Conservation (phyloP, 53 echinoderm and acorn worm genomes). For the Antedon mediterranea region DNA sequence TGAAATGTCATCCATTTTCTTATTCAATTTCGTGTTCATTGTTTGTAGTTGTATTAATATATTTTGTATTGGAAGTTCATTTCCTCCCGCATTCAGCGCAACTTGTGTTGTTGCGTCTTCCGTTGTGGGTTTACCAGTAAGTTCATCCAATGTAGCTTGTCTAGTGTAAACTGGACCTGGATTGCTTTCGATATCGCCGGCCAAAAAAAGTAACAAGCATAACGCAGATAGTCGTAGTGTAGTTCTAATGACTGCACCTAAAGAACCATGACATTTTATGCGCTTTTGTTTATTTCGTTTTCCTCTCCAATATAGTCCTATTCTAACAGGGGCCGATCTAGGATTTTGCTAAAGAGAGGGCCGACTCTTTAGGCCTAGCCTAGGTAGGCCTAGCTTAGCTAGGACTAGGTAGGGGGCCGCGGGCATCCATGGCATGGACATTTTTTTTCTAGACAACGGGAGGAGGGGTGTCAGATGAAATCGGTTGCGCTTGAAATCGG, state of each 20-base stretch:
- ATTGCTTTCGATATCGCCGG: not conserved
- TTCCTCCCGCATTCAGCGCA: no score
- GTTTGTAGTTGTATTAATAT: not conserved
- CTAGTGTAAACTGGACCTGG: not conserved
- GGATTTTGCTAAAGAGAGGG: no score
- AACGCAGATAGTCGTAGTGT: not conserved
- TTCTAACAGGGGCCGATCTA: no score
- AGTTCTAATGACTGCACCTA: not conserved
- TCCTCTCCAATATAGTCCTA: not conserved
- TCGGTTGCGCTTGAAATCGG: no score
- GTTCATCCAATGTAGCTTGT: not conserved
- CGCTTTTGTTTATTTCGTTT: not conserved
- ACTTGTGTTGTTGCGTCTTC: not conserved
- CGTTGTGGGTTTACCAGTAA: not conserved
- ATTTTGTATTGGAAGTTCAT: not conserved
- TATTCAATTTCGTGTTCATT: not conserved
- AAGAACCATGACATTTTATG: not conserved
- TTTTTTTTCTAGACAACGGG: no score
- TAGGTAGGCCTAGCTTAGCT: no score
- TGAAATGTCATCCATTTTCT: not conserved
- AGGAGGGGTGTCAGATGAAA: no score
- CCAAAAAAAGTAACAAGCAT: not conserved
- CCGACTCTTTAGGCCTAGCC: no score
- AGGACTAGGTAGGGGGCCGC: no score
- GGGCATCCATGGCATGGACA: no score